These are phyloP conservation scores for Megastigmus dorsalis DNA, from an alignment of 2,888 invertebrate species.

Conservation along the genomic window DNA sequence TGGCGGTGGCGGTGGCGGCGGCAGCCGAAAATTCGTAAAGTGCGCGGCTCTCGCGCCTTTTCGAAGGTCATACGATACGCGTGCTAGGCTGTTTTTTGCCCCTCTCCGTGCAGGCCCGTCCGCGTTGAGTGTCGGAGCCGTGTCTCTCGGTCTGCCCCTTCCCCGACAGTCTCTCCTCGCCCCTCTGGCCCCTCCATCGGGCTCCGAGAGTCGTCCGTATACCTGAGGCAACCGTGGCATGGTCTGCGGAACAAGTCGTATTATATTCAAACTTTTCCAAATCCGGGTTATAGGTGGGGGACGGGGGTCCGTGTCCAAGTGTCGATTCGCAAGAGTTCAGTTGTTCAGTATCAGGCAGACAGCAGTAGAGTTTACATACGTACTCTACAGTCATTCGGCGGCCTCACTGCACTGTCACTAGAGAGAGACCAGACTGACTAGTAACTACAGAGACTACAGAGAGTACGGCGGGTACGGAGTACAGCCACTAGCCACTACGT, in stretches of 20 bases:
- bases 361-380: too few relatives aligned
- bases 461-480: not conserved
- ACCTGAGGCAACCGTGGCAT: too few relatives aligned
- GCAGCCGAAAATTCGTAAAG: conserved; percentile 39
- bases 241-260: conserved; percentile 1
- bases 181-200: not conserved
- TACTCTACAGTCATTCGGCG: too few relatives aligned
- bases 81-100: conserved; percentile 8
- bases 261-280: conserved; percentile 47
- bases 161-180: not conserved
- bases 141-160: conserved; percentile 2
- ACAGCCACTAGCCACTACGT: too few relatives aligned
- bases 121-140: not conserved
- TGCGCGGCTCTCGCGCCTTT: conserved; percentile 17
- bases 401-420: conserved; percentile 3
- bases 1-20: too few relatives aligned
- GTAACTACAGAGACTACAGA: not conserved
- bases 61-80: conserved; percentile 35
- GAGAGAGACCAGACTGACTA: conserved; percentile 10
- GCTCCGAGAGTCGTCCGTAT: too few relatives aligned
- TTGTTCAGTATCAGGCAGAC: not conserved
- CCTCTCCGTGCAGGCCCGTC: conserved; percentile 5
- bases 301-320: conserved; percentile 40
- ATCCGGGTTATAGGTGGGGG: too few relatives aligned
- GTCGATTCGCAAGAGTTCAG: not conserved